These are phyloP conservation scores for Excalfactoria chinensis DNA, from an alignment of 2,113 vertebrate genomes.

Conservation along the genomic window DNA sequence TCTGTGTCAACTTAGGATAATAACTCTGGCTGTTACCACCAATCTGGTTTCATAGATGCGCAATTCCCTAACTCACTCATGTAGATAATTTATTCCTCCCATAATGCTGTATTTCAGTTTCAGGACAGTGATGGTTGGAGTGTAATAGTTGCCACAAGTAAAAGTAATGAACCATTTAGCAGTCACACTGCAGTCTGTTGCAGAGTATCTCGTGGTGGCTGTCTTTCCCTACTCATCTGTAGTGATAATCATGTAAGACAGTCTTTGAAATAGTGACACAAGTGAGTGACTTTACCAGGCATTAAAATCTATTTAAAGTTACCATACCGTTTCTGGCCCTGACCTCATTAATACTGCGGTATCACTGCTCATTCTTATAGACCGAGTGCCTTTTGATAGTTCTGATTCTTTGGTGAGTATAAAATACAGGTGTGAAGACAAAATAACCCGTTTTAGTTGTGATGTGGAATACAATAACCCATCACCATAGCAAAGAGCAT, in stretches of 20 bases:
- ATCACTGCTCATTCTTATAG: background rate
- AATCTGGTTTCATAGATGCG: background rate
- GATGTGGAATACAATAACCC: slow-evolving; percentile 50
- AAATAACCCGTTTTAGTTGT: background rate
- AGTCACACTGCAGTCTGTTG: background rate
- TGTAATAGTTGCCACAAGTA: background rate
- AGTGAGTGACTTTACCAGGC: background rate
- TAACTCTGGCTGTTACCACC: background rate
- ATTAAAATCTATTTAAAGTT: background rate
- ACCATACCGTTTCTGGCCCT: rapidly evolving
- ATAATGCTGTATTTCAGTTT: background rate
- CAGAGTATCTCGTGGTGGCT: background rate
- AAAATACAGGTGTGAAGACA: background rate
- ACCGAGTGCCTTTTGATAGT: background rate
- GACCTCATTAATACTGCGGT: background rate
- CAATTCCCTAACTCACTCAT: background rate
- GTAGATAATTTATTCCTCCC: background rate
- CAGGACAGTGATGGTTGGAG: background rate
- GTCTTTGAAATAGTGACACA: background rate
- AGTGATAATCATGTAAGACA: background rate
- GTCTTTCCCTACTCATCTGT: background rate
- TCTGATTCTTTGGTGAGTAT: background rate
- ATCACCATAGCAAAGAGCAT: slow-evolving; percentile 40
- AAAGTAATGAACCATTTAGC: slow-evolving; percentile 45
- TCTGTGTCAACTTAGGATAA: background rate